A percentile compares a stretch with the other conserved stretches of the same genome.
These are phyloP conservation scores for Drosophila affinis DNA, from an alignment of 2,888 invertebrate species.

Conservation along the genomic window DNA sequence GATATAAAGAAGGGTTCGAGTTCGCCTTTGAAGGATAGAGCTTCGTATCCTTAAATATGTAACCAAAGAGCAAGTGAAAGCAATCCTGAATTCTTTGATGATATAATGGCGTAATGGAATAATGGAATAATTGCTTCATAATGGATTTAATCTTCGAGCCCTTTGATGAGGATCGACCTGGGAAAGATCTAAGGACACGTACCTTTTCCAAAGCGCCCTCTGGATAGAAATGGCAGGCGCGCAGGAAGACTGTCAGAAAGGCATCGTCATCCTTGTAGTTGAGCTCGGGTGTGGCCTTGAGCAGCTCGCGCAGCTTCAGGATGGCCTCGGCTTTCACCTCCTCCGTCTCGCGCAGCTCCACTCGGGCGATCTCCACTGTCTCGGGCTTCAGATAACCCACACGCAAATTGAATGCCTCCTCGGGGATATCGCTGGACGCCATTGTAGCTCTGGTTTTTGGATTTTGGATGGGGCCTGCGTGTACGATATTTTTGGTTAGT, in stretches of 20 bases:
- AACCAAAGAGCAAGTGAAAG: too few species aligned
- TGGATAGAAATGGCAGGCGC: conserved; percentile 93
- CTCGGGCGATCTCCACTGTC: conserved; percentile 86
- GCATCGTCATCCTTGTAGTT: conserved; percentile 90
- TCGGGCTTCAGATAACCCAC: conserved; percentile 86
- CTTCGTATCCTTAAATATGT: too few species aligned
- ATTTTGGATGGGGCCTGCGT: conserved; percentile 52
- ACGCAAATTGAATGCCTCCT: conserved; percentile 86
- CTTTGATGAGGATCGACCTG: too few species aligned
- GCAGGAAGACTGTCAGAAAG: conserved; percentile 90
- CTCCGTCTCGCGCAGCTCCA: conserved; percentile 89
- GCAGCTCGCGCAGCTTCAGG: conserved; percentile 86
- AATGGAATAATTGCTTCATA: too few species aligned
- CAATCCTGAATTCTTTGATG: too few species aligned
- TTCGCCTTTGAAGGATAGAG: too few species aligned
- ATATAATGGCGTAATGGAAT: too few species aligned
- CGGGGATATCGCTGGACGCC: conserved; percentile 80
- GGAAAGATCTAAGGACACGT: conserved; percentile 31
- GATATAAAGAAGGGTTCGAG: too few species aligned
- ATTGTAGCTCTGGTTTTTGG: conserved; percentile 31
- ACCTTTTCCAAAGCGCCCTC: conserved; percentile 91
- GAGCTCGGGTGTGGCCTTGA: conserved; percentile 88
- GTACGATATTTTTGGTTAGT: conserved; percentile 33
- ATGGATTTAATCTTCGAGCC: too few species aligned
- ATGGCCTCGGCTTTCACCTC: conserved; percentile 87